Base-by-base conservation (phyloP, 2,797 vertebrate genomes). In the Tadarida brasiliensis region DNA sequence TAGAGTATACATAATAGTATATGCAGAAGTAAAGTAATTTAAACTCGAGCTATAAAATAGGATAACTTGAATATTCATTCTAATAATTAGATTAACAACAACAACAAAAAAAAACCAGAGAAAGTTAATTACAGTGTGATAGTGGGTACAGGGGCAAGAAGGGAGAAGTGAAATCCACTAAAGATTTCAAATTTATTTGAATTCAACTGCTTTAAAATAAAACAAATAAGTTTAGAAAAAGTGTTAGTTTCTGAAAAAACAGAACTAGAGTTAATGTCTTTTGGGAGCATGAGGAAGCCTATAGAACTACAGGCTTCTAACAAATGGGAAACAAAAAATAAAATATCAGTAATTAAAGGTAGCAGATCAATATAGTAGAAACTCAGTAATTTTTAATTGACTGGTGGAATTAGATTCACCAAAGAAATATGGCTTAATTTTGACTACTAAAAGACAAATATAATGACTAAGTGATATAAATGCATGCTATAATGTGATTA, bases 361-460 rank as follows among this genome's bases (percentile, higher is more conserved):
- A 47, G 71, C 59, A 67, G 22, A 95, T 87, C 54, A 94, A 91
- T 61, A 96, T 78, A 96, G 56, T 16, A 97, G 90, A 87, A 61
- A 92, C 80, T 97, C 85, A 97, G 20, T 82, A 95, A 81, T 68
- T 96, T 96, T 93, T 91, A 59, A 70, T 86, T 92, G 49, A 49
- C 67, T 95, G 73, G 51, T 94, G 44, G 65, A 93, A 94, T 84
- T 94, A 96, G 78, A 94, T 89, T 91, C 94, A 81, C 5, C 1
- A 49, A 97, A 95, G 49, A 94, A 82, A 94, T 87, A 76, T 97
- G 81, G 96, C 95, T 97, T 95, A 98, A 97, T 96, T 97, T 94
- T 96, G 65, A 97, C 91, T 98, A 97, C 95, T 96, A 96, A 97
- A 97, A 33, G 78, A 96, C 85, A 97, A 93, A 87, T 98, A 88